phyloP scores from a whole-genome alignment of 2,113 vertebrate species.

The Otus sunia region DNA sequence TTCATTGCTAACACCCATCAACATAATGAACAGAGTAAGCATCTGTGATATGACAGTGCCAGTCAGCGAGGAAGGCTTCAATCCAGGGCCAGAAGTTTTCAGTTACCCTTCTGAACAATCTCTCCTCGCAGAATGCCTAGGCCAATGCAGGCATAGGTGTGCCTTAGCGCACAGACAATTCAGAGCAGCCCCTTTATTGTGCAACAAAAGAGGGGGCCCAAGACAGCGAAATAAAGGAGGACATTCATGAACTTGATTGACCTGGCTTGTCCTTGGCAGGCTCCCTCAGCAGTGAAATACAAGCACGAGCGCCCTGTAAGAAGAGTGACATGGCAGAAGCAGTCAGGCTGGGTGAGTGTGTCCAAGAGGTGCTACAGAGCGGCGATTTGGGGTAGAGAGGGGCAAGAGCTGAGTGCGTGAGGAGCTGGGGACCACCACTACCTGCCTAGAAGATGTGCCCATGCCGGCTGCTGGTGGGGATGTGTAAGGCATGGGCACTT shows the following conservation, averaged over 20 bases:
- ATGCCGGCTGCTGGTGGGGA: not conserved
- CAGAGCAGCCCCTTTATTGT: not conserved
- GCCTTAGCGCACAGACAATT: not conserved
- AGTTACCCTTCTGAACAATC: not conserved
- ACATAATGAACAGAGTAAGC: not conserved
- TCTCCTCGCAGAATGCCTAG: not conserved
- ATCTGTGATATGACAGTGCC: not conserved
- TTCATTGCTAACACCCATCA: not conserved
- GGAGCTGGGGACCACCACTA: not conserved
- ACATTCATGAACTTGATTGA: fast-evolving
- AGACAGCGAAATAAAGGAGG: not conserved
- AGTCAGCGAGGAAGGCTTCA: not conserved
- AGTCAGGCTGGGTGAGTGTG: not conserved
- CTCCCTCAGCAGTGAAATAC: not conserved
- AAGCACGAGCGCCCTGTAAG: not conserved
- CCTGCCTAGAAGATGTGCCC: not conserved
- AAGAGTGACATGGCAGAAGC: not conserved
- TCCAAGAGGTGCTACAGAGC: fast-evolving
- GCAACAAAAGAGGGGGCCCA: not conserved
- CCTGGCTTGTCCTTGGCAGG: not conserved
- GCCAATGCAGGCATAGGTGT: fast-evolving
- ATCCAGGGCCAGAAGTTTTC: not conserved
- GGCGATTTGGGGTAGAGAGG: not conserved
- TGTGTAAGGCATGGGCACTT: not conserved
- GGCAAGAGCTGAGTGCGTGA: not conserved